Evolutionary conservation across 1,140 invertebrate genomes (phyloP).

Genomic region (Anastrepha obliqua): DNA sequence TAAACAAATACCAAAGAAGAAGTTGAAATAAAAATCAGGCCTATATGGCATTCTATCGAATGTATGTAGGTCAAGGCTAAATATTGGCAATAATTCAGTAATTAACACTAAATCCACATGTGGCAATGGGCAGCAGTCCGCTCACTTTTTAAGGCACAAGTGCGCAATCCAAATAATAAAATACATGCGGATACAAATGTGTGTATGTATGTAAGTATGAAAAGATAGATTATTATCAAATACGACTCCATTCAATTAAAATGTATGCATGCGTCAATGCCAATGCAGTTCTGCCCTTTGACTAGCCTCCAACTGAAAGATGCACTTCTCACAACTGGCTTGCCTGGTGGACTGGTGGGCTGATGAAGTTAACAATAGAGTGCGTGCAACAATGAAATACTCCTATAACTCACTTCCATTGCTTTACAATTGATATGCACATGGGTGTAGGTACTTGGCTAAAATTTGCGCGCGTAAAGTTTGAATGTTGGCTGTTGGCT

Average conservation of each 20-base stretch:
- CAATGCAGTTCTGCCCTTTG: not conserved
- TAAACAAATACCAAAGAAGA: too few relatives aligned
- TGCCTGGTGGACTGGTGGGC: not conserved
- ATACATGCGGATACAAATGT: not conserved
- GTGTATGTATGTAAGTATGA: not conserved
- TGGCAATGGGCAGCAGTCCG: not conserved
- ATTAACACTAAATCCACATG: constrained; percentile 12
- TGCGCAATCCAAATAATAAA: not conserved
- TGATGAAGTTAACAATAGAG: constrained; percentile 18
- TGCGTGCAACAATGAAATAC: not conserved
- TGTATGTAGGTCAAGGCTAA: constrained; percentile 46
- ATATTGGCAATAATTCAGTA: constrained; percentile 19
- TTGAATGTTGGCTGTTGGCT: not conserved
- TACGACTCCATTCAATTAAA: too few relatives aligned
- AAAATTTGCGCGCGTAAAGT: constrained; percentile 40
- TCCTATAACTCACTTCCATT: not conserved
- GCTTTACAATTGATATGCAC: not conserved
- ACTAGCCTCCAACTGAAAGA: constrained; percentile 8
- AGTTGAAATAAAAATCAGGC: not conserved
- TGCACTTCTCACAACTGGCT: not conserved
- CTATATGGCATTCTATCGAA: not conserved
- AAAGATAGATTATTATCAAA: too few relatives aligned
- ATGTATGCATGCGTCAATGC: not conserved
- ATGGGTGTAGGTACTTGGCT: not conserved
- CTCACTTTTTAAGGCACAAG: not conserved